These are phyloP conservation scores for Lepidotrigona ventralis DNA, from an alignment of 1,140 invertebrate species.

Conservation along the genomic window DNA sequence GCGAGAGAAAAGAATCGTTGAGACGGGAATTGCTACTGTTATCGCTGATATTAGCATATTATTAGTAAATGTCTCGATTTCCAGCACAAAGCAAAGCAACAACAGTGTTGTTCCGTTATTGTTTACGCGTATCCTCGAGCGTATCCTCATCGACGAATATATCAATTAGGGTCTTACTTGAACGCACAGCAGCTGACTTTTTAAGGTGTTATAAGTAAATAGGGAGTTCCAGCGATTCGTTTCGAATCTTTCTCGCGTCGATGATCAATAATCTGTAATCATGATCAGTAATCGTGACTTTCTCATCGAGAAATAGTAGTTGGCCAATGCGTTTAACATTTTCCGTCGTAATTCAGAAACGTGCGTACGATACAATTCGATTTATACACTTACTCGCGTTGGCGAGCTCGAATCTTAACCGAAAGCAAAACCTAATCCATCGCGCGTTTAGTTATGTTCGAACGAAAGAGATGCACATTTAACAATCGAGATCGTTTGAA, in stretches of 20 bases:
- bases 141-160: background rate
- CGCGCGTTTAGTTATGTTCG: background rate
- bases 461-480: background rate
- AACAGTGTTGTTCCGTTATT: background rate
- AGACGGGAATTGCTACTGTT: background rate
- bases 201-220: background rate
- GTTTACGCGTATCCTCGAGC: conserved; percentile 27
- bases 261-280: background rate
- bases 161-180: background rate
- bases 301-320: background rate
- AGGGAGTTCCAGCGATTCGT: background rate
- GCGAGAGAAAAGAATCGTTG: background rate
- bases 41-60: background rate
- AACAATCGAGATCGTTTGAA: background rate
- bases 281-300: too few species aligned
- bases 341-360: background rate
- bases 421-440: background rate
- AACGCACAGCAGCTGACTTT: background rate
- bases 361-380: background rate
- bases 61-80: background rate
- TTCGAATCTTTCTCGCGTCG: background rate
- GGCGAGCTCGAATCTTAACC: background rate
- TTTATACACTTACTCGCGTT: background rate
- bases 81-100: background rate
- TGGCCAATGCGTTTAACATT: background rate